These are phyloP conservation scores for Oryzaephilus surinamensis DNA, from an alignment of 1,140 invertebrate genomes.

Conservation along the genomic window DNA sequence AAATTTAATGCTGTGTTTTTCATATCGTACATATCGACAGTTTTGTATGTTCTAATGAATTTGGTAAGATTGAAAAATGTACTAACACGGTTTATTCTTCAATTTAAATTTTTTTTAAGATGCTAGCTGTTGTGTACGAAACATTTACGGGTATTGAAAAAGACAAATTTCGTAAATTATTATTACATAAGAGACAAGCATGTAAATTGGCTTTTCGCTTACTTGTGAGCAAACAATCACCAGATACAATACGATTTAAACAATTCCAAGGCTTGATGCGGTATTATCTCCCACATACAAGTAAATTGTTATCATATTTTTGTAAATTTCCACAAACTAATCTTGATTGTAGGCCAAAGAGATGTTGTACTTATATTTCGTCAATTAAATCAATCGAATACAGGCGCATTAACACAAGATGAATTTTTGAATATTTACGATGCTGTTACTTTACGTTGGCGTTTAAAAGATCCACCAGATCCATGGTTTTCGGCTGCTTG, in stretches of 20 bases:
- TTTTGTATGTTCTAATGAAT: slow-evolving; percentile 76
- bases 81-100: too few species aligned
- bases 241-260: slow-evolving; percentile 54
- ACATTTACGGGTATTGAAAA: slow-evolving; percentile 81
- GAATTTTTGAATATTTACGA: slow-evolving; percentile 78
- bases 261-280: slow-evolving; percentile 76
- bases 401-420: slow-evolving; percentile 52
- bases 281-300: slow-evolving; percentile 64
- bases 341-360: slow-evolving; percentile 46
- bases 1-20: slow-evolving; percentile 81
- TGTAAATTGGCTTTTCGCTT: slow-evolving; percentile 74
- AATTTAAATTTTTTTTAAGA: slow-evolving; percentile 39
- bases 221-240: slow-evolving; percentile 61
- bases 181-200: slow-evolving; percentile 73
- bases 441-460: slow-evolving; percentile 61
- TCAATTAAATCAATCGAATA: slow-evolving; percentile 58
- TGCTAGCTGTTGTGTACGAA: slow-evolving; percentile 86
- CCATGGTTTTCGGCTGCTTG: slow-evolving; percentile 60
- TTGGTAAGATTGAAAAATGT: slow-evolving; percentile 48
- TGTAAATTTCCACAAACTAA: not conserved
- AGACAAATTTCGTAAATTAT: slow-evolving; percentile 74
- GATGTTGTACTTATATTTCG: slow-evolving; percentile 77
- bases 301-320: slow-evolving; percentile 39
- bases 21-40: slow-evolving; percentile 67
- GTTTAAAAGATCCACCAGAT: slow-evolving; percentile 49